phyloP scores from a whole-genome alignment of 2,797 vertebrate genomes.

The Paguma larvata region DNA sequence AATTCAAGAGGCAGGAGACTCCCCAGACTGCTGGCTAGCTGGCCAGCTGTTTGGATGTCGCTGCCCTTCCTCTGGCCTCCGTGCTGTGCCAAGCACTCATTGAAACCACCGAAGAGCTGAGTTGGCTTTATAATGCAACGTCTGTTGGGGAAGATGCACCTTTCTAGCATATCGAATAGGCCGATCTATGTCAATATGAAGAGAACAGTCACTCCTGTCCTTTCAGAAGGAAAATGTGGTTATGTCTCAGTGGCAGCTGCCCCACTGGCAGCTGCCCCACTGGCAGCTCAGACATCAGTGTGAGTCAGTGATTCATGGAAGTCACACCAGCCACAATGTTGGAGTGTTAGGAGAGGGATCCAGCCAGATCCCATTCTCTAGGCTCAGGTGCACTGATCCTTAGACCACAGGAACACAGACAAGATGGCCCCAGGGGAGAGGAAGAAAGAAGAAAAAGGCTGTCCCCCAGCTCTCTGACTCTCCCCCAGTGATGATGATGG shows the following conservation, averaged over 20 bases:
- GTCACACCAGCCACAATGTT: background rate
- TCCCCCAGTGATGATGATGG: background rate
- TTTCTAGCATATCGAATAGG: background rate
- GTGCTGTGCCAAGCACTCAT: constrained; percentile 4
- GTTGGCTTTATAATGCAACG: background rate
- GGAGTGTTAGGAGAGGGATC: background rate
- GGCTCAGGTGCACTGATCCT: background rate
- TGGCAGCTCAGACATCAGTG: background rate
- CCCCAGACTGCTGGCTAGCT: constrained; percentile 27
- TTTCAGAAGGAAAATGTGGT: background rate
- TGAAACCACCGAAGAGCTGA: constrained; percentile 23
- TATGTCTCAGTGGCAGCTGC: background rate
- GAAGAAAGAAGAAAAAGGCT: background rate
- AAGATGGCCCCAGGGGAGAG: background rate
- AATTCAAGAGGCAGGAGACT: constrained; percentile 54
- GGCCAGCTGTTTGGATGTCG: background rate
- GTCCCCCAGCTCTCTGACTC: background rate
- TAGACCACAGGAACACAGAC: background rate
- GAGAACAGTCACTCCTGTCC: background rate
- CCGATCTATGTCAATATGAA: background rate
- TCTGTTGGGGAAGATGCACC: background rate
- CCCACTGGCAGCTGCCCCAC: background rate
- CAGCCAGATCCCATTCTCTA: background rate
- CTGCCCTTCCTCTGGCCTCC: background rate
- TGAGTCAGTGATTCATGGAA: background rate